phyloP scores from a whole-genome alignment of 2,797 vertebrate genomes.

The Anableps anableps region DNA sequence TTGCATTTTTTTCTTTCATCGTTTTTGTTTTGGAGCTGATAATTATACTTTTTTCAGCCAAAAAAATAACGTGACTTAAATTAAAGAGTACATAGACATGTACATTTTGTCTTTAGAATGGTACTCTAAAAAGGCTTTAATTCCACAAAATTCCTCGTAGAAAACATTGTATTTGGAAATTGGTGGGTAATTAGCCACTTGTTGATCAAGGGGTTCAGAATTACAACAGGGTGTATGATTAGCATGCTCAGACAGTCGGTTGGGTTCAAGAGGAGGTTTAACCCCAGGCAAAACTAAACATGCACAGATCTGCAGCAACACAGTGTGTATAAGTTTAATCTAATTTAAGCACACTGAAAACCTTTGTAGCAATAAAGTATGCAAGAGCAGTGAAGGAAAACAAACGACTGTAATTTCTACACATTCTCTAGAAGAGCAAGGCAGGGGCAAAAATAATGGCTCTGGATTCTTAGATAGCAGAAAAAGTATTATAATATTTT shows the following conservation, averaged over 20 bases:
- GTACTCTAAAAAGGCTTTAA: conserved; percentile 11
- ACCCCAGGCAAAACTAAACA: background rate
- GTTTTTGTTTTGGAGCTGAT: conserved; percentile 15
- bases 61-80: conserved; percentile 14
- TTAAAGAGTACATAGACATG: conserved; percentile 39
- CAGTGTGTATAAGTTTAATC: background rate
- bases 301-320: background rate
- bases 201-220: background rate
- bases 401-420: conserved; percentile 42
- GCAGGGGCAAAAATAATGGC: background rate
- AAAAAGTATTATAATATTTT: background rate
- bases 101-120: conserved; percentile 23
- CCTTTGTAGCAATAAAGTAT: conserved; percentile 35
- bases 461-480: conserved; percentile 27
- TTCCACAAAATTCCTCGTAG: conserved; percentile 2
- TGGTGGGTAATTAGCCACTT: conserved; percentile 10
- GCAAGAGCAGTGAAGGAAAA: conserved; percentile 13
- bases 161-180: conserved; percentile 13
- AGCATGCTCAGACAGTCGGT: background rate
- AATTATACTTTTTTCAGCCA: background rate
- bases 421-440: conserved; percentile 13
- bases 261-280: background rate
- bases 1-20: background rate
- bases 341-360: conserved; percentile 31
- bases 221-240: background rate